Evolutionary conservation across 2,888 invertebrate genomes (phyloP).

Genomic region (Crossocerus cetratus): DNA sequence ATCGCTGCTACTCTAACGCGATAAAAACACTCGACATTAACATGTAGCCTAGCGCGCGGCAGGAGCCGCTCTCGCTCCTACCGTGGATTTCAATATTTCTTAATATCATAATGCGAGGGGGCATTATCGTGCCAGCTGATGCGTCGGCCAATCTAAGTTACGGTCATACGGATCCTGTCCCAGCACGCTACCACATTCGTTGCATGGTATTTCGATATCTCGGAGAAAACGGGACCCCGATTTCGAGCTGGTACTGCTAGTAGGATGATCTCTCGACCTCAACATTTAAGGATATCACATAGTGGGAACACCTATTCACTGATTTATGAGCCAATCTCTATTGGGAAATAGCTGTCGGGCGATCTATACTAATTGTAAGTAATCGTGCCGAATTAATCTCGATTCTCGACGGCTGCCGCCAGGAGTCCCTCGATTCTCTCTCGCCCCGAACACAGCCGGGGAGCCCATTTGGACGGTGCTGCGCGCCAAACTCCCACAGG

Average conservation of each 20-base stretch:
- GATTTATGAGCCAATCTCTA: neutral
- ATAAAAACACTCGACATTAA: constrained; percentile 30
- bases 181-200: constrained; percentile 44
- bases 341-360: neutral
- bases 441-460: neutral
- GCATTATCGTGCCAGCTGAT: constrained; percentile 47
- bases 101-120: constrained; percentile 57
- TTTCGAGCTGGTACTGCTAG: constrained; percentile 35
- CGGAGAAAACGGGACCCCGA: constrained; percentile 30
- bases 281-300: constrained; percentile 40
- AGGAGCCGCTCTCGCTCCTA: constrained; percentile 48
- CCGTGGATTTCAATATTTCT: constrained; percentile 55
- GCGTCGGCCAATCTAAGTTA: constrained; percentile 34
- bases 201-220: constrained; percentile 41
- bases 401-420: neutral
- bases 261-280: constrained; percentile 43
- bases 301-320: constrained; percentile 6
- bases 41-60: constrained; percentile 18
- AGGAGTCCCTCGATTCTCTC: neutral
- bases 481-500: neutral
- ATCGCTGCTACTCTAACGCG: constrained; percentile 6
- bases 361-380: neutral
- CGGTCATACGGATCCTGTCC: constrained; percentile 50
- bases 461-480: neutral
- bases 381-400: neutral